Base-by-base conservation (phyloP, 2,888 invertebrate genomes). In the Apamea anceps region DNA sequence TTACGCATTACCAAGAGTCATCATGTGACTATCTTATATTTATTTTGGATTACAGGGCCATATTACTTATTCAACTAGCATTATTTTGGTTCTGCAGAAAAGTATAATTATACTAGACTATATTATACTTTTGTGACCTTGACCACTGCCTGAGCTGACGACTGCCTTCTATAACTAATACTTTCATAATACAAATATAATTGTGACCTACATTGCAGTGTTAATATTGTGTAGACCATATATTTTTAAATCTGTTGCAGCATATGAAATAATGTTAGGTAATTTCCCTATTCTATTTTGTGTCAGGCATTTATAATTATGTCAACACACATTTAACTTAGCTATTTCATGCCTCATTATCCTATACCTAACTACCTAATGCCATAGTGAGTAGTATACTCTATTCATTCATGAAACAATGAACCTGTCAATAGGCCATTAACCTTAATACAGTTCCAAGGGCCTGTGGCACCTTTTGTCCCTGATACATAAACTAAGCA, bases 401-500 rank as follows among this genome's bases (percentile, higher is more conserved):
- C 51, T 72, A 70, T 54, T 54, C 45, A 51, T 72, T 60, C 63
- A 51, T 77, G 18, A 71, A 87, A 85, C 87, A 85, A 85, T 85
- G 81, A 70, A 75, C 67, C 54, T 87, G 85, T 74, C 72, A 82
- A 82, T 75, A 80, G 89, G 88, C 82, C 88, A 88, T 89, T 92
- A 83, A 91, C 91, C 91, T 85, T 82, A 76, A 77, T 85, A 86
- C 79, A 75, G 71, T 87, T 86, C 85, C 84, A 90, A 91, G 91
- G 90, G 90, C 89, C 85, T 60, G 65, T 76, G 77, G 77, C 76
- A 83, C 67, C 85, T 81, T 89, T 87, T 84, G 83, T 85, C 83
- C 77, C 63, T 73, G 60, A 72, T 62, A 77, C 81, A 75, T 79
- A 80, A 72, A 82, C 76, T 74, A 88, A 90, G 90, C 78, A 91